Conservation (phyloP, 2,888 invertebrate species). For the Mythimna ferrago region DNA sequence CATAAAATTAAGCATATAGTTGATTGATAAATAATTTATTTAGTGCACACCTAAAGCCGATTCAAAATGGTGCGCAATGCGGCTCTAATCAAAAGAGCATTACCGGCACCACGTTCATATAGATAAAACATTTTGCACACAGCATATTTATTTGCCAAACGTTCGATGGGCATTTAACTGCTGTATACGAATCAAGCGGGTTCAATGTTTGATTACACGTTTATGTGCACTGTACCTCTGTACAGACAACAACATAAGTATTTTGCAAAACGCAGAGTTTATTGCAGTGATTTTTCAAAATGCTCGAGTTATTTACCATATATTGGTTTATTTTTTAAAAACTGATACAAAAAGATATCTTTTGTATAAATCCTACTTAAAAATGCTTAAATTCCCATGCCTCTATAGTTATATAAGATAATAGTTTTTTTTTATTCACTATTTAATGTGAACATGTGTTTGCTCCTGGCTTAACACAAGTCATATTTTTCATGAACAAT, state of each 20-base stretch:
- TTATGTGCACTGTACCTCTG: background rate
- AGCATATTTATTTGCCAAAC: slow-evolving; percentile 46
- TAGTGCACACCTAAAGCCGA: slow-evolving; percentile 30
- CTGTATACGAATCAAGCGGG: slow-evolving; percentile 42
- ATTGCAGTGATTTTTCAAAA: background rate
- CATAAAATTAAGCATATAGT: slow-evolving; percentile 21
- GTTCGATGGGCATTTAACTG: slow-evolving; percentile 43
- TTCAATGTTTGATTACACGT: slow-evolving; percentile 33
- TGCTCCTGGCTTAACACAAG: background rate
- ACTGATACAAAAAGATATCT: background rate
- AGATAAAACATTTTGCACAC: slow-evolving; percentile 43
- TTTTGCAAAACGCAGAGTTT: background rate
- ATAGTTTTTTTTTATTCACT: background rate
- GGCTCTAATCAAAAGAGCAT: slow-evolving; percentile 51
- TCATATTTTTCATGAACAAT: background rate
- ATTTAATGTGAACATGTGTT: no score
- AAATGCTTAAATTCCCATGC: background rate
- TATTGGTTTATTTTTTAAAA: background rate
- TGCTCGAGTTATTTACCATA: background rate
- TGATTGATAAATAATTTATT: slow-evolving; percentile 51
- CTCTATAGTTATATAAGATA: no score
- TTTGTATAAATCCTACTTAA: background rate
- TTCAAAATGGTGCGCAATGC: slow-evolving; percentile 56
- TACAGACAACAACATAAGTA: background rate
- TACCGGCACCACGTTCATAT: slow-evolving; percentile 40